A percentile compares a stretch with the other conserved stretches of the same genome.
Conservation (phyloP, 2,888 invertebrate genomes). For the Conus canariensis region DNA sequence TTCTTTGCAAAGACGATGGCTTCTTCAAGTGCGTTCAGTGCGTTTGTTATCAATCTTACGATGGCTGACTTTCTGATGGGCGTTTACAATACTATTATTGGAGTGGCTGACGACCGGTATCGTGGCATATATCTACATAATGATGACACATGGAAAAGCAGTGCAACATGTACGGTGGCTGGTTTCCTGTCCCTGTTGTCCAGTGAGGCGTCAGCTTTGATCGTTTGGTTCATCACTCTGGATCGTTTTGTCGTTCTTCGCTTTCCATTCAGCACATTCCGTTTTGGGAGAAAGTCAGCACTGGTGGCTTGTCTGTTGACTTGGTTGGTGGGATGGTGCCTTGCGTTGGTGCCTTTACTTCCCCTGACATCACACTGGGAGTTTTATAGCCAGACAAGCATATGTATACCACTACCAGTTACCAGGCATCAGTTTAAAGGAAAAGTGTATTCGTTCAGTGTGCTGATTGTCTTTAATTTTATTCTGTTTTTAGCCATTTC, state of each 20-base stretch:
- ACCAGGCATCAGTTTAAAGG: background rate
- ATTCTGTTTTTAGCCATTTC: background rate
- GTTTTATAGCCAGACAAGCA: background rate
- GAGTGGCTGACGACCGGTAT: background rate
- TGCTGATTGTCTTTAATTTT: background rate
- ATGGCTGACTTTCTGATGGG: constrained; percentile 15
- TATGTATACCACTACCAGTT: background rate
- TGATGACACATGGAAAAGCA: background rate
- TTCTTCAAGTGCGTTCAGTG: background rate
- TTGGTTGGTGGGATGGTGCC: background rate
- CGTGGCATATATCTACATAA: background rate
- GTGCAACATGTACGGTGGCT: background rate
- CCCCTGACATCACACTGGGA: background rate
- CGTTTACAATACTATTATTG: background rate
- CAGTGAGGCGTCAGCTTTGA: constrained; percentile 18
- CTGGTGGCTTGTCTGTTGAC: background rate
- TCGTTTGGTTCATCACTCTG: constrained; percentile 6
- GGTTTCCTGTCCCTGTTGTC: constrained; percentile 3
- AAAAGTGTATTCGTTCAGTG: background rate
- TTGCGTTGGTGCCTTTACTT: background rate
- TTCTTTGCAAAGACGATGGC: background rate
- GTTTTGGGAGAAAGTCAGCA: background rate
- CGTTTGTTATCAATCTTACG: background rate
- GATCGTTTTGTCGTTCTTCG: constrained; percentile 13
- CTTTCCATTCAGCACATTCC: constrained; percentile 11